Evolutionary conservation across 2,113 vertebrate genomes (phyloP), one percentile per base, ranked within the genome.

Genomic region (Pteropus alecto): DNA sequence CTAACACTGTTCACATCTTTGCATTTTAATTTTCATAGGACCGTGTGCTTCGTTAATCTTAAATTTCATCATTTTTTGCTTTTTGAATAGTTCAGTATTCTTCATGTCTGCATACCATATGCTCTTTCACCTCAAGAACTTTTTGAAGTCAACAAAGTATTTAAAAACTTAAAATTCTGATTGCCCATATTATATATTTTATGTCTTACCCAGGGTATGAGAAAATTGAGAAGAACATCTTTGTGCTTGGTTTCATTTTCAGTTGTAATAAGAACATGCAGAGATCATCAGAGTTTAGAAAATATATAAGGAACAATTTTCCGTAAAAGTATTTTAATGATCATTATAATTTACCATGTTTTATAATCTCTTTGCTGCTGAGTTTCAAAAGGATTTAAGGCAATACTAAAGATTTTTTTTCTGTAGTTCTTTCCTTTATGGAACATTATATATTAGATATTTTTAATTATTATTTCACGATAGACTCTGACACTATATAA

Each of bases 201-300:
- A 70, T 24, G 6, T 58, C 8, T 87, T 87, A 14, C 5, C 30
- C 33, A 91, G 7, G 16, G 15, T 43, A 0, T 88, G 28, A 81
- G 67, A 96, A 96, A 81, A 78, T 81, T 92, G 24, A 93, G 46
- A 67, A 35, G 38, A 83, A 4, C 12, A 22, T 63, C 30, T 86
- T 33, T 93, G 28, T 91, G 61, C 24, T 71, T 84, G 51, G 12
- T 14, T 84, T 83, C 78, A 83, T 74, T 74, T 95, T 33, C 9
- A 93, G 63, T 82, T 87, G 33, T 85, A 84, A 61, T 7, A 24
- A 94, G 38, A 93, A 81, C 33, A 26, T 73, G 41, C 54, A 87
- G 51, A 90, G 41, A 88, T 94, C 21, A 89, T 68, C 46, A 93
- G 35, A 81, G 18, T 87, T 97, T 87, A 85, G 70, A 77, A 96